A percentile compares a stretch with the other conserved stretches of the same genome.
Conservation (phyloP, 2,113 vertebrate genomes). For the Merops nubicus region DNA sequence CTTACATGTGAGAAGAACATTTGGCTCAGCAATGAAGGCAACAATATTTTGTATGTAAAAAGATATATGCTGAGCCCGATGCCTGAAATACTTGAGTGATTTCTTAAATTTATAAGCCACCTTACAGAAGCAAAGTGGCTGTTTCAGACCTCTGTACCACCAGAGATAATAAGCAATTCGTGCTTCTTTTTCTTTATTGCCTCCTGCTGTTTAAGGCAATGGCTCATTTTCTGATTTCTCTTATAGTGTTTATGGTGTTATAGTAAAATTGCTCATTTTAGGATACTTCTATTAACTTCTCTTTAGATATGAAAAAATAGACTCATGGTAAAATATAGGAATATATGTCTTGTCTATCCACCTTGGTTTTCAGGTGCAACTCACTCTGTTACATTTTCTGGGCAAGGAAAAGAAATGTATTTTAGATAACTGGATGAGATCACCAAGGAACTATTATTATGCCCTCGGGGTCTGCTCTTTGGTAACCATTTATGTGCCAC, state of each 20-base stretch:
- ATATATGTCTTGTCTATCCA: background rate
- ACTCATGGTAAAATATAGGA: background rate
- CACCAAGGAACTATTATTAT: background rate
- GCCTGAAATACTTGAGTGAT: background rate
- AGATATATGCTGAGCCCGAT: background rate
- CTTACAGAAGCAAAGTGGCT: background rate
- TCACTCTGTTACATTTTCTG: background rate
- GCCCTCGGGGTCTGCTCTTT: background rate
- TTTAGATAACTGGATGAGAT: background rate
- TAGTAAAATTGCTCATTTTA: background rate
- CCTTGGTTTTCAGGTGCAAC: background rate
- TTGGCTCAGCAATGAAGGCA: background rate
- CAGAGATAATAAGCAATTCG: background rate
- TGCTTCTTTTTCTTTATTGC: background rate
- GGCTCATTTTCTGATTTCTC: background rate
- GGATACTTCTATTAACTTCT: background rate
- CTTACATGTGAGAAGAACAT: background rate
- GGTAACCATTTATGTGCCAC: background rate
- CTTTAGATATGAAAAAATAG: background rate
- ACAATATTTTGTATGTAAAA: background rate
- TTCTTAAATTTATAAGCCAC: slow-evolving; percentile 15
- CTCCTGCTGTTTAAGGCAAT: background rate
- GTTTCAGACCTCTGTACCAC: background rate
- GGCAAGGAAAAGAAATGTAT: background rate
- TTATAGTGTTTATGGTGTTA: background rate